phyloP scores from a whole-genome alignment of 2,113 vertebrate species.

The Salvelinus namaycush region DNA sequence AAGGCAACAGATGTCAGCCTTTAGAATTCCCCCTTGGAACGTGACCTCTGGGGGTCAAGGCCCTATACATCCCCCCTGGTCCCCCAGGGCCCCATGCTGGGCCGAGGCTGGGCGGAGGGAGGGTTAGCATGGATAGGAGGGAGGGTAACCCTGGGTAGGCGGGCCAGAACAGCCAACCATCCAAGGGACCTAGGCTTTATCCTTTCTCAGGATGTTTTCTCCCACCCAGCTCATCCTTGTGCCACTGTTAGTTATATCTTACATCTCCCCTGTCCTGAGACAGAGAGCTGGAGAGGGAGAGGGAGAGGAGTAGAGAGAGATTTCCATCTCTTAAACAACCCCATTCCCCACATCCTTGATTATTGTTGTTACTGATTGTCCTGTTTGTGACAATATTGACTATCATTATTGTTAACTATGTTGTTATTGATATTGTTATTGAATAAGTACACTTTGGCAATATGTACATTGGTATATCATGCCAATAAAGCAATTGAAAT shows the following conservation, averaged over 20 bases:
- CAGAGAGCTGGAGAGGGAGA: background rate
- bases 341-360: too few relatives aligned
- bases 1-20: constrained; percentile 79
- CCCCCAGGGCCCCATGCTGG: constrained; percentile 67
- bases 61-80: constrained; percentile 64
- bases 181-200: constrained; percentile 32
- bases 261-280: background rate
- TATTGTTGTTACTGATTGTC: too few relatives aligned
- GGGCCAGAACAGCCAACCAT: constrained; percentile 64
- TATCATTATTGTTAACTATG: too few relatives aligned
- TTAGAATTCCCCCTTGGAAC: constrained; percentile 74
- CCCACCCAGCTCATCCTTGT: background rate
- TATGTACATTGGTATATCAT: too few relatives aligned
- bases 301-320: too few relatives aligned
- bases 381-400: too few relatives aligned
- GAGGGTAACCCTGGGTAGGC: constrained; percentile 67
- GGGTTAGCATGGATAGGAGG: constrained; percentile 46
- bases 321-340: too few relatives aligned
- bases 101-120: constrained; percentile 64
- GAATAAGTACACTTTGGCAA: too few relatives aligned
- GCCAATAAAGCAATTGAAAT: too few relatives aligned
- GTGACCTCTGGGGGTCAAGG: constrained; percentile 76
- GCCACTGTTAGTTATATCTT: background rate
- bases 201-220: constrained; percentile 1
- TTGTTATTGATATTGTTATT: too few relatives aligned